Evolutionary conservation across 2,888 invertebrate genomes (phyloP).

Genomic region (Lissocephala sabroskyi): DNA sequence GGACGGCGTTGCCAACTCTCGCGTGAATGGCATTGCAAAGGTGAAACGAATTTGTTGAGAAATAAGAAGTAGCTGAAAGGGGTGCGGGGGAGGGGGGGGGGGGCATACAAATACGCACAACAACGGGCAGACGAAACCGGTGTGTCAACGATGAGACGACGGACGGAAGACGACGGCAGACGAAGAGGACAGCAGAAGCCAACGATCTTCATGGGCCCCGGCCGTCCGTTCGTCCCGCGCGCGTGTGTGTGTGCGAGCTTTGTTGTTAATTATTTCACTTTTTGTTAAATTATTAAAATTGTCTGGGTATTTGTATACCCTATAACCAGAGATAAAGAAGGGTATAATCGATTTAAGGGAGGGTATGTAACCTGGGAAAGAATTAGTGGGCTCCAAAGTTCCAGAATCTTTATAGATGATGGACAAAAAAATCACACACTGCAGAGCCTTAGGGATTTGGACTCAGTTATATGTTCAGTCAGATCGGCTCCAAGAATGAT

Average conservation of each 20-base stretch:
- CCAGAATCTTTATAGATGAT: too few relatives aligned
- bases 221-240: neutral
- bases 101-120: constrained; percentile 13
- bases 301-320: too few relatives aligned
- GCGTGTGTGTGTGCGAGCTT: constrained; percentile 14
- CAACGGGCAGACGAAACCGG: constrained; percentile 35
- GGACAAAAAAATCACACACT: too few relatives aligned
- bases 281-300: constrained; percentile 55
- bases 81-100: too few relatives aligned
- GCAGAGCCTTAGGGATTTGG: too few relatives aligned
- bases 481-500: too few relatives aligned
- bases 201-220: neutral
- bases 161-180: constrained; percentile 7
- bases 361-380: too few relatives aligned
- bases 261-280: constrained; percentile 56
- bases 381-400: too few relatives aligned
- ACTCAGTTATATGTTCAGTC: too few relatives aligned
- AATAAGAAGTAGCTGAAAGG: neutral
- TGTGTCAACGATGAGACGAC: constrained; percentile 25
- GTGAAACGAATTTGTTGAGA: constrained; percentile 25
- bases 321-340: too few relatives aligned
- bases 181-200: constrained; percentile 8
- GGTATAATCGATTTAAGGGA: too few relatives aligned
- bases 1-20: too few relatives aligned
- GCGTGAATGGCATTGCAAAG: neutral